Evolutionary conservation across 2,888 invertebrate species (phyloP).

Genomic region (Muschampia plurimacula): DNA sequence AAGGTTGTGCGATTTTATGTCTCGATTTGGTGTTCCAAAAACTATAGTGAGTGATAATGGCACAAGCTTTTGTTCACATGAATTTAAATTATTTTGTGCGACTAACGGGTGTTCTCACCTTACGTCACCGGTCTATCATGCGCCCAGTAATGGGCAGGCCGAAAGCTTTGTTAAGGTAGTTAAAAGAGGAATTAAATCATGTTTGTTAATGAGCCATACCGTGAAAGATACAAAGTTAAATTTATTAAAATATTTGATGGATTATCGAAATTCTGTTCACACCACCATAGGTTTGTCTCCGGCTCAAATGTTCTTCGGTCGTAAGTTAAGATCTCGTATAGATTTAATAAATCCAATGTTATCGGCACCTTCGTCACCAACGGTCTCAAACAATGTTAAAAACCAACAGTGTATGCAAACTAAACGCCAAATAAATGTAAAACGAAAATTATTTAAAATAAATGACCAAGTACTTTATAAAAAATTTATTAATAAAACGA

Average conservation of each 20-base stretch:
- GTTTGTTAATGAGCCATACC: not conserved
- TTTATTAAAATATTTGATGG: slow-evolving; percentile 1
- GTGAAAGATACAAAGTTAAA: not conserved
- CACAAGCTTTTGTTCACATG: not conserved
- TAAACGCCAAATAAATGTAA: not conserved
- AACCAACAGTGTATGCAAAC: not conserved
- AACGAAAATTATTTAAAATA: not conserved
- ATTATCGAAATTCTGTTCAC: not conserved
- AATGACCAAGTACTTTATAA: not conserved
- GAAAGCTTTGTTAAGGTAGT: slow-evolving; percentile 6
- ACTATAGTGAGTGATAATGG: slow-evolving; percentile 7
- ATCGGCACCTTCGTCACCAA: not conserved
- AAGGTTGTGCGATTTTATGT: slow-evolving; percentile 4
- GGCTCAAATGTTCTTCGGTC: not conserved
- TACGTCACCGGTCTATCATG: not conserved
- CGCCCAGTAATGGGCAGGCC: not conserved
- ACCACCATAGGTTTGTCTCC: not conserved
- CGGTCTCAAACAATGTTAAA: not conserved
- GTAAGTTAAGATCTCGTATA: not conserved
- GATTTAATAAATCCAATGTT: not conserved
- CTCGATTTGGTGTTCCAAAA: not conserved
- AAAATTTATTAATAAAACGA: not conserved
- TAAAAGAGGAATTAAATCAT: not conserved
- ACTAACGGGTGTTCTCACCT: not conserved
- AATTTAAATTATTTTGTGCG: not conserved